These are phyloP conservation scores for Enteromius fasciolatus DNA, from an alignment of 2,797 vertebrate species.

Conservation along the genomic window DNA sequence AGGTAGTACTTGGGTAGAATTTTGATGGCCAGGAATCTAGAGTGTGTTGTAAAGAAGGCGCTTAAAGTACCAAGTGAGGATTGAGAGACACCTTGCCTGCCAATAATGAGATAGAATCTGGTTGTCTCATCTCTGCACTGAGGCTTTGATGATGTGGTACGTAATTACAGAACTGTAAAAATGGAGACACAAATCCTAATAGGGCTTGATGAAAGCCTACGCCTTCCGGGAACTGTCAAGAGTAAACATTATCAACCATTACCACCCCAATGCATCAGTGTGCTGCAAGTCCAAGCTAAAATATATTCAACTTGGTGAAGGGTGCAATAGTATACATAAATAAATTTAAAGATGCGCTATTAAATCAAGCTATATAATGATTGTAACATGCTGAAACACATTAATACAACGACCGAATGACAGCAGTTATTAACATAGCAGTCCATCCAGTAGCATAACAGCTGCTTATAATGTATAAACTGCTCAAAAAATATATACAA, in stretches of 20 bases:
- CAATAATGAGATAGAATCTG: conserved; percentile 31
- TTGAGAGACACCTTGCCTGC: conserved; percentile 10
- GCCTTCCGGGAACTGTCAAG: conserved; percentile 35
- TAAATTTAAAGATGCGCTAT: not conserved
- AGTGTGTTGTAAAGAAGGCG: not conserved
- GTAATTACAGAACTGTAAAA: conserved; percentile 44
- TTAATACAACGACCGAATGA: not conserved
- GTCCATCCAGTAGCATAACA: not conserved
- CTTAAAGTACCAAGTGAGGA: conserved; percentile 10
- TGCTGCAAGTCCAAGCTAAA: not conserved
- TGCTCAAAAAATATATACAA: no score
- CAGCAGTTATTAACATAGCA: not conserved
- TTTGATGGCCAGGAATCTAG: conserved; percentile 56
- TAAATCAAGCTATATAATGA: not conserved
- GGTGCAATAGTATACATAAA: not conserved
- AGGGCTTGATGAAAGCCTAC: conserved; percentile 37
- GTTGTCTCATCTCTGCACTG: not conserved
- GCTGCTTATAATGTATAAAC: not conserved
- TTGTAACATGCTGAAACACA: not conserved
- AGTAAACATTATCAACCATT: conserved; percentile 48
- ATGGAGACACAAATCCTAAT: conserved; percentile 40
- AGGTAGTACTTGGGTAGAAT: conserved; percentile 49
- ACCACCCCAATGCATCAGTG: conserved; percentile 19
- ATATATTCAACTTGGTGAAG: conserved; percentile 12
- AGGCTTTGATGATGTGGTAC: conserved; percentile 32